Evolutionary conservation across 2,888 invertebrate species (phyloP).

Genomic region (Drosophila rellima): DNA sequence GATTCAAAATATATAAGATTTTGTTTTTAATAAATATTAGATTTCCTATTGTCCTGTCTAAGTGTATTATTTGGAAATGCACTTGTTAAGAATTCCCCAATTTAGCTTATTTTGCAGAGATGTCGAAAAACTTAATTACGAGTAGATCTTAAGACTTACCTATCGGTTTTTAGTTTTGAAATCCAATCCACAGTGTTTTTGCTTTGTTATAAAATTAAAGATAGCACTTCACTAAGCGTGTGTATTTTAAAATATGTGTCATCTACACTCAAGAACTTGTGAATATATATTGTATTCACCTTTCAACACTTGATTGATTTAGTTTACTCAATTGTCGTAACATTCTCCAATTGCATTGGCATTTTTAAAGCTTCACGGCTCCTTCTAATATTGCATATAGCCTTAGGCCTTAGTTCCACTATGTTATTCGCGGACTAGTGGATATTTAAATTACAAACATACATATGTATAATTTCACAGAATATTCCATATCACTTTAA

Average conservation of each 20-base stretch:
- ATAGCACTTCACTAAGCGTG: constrained; percentile 45
- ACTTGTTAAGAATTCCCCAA: not conserved
- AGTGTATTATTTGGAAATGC: not conserved
- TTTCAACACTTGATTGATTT: constrained; percentile 31
- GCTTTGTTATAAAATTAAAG: constrained; percentile 1
- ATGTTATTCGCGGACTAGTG: constrained; percentile 20
- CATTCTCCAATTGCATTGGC: constrained; percentile 42
- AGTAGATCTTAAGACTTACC: constrained; percentile 42
- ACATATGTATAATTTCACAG: not conserved
- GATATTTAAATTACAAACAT: not conserved
- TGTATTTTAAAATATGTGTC: constrained; percentile 57
- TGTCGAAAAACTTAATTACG: not conserved
- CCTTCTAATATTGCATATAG: constrained; percentile 34
- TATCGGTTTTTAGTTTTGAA: constrained; percentile 30
- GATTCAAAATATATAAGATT: not conserved
- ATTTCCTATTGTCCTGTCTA: too few species aligned
- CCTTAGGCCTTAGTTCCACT: constrained; percentile 30
- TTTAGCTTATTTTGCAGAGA: not conserved
- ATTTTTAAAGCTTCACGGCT: constrained; percentile 34
- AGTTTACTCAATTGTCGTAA: constrained; percentile 49
- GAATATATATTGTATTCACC: constrained; percentile 44
- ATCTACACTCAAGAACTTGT: constrained; percentile 31
- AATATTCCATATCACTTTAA: constrained; percentile 38
- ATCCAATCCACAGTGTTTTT: constrained; percentile 47
- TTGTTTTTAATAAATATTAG: not conserved